Evolutionary conservation across 1,140 invertebrate species (phyloP), one percentile per base, ranked within the genome.

Genomic region (Arctopsyche grandis): DNA sequence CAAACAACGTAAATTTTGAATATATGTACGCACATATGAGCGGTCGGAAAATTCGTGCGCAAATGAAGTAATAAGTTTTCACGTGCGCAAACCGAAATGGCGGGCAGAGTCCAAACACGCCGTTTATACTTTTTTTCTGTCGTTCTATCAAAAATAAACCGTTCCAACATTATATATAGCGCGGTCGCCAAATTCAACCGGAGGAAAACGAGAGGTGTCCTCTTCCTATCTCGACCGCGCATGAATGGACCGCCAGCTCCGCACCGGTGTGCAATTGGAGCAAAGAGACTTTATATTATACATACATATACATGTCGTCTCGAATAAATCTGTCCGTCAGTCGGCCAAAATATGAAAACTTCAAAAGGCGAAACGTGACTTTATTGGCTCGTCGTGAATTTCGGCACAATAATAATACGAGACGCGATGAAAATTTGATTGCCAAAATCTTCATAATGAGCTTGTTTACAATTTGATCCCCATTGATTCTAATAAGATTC

Each of bases 151-250:
- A 78, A 81, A 81, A 78, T 81, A 81, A 81, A 78, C 80, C 70
- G 76, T 78, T 76, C 80, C 76, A 69, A 75, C 78, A 78, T 81
- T 78, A 78, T 74, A 81, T 81, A 75, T 81, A 81, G 80, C 75
- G 19, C 21, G 46, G 71, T 58, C 80, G 19, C 76, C 56, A 44
- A 78, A 80, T 81, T 75, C 24, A 29, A 66, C 63, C 19, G 24
- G 22, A 14, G 24, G 63, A 66, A 66, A 29, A 66, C 63, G 63
- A 66, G 63, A 66, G 63, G 63, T 66, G 63, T 66, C 63, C 24
- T n/a, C 63, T 66, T 14, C 24, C 63, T 5, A 69, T 48, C 24
- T 26, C 10, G 14, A 16, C 9, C 21, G 14, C 60, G 60, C 60
- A 66, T 66, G 60, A 66, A 66, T 66, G 60, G 21, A 66, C 52